Percentiles rank a stretch among this genome's conserved stretches.
These are phyloP conservation scores for Zoanthus solanderi DNA, from an alignment of 92 coral and sea anemone species.

Conservation along the genomic window DNA sequence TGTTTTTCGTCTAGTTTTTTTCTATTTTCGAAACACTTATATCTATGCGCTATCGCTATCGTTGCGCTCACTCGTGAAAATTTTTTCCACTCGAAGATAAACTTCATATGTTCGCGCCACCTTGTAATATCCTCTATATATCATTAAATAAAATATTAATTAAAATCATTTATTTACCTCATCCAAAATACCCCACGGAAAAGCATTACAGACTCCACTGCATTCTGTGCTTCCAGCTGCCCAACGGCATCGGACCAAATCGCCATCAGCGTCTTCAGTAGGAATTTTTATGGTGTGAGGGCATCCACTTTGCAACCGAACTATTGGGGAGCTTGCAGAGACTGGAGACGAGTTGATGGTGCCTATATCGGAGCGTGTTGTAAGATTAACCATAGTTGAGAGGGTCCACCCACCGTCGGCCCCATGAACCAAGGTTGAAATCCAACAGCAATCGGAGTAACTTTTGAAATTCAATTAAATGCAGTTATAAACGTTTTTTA, in stretches of 20 bases:
- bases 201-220: conserved; percentile 18
- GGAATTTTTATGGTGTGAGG: conserved; percentile 51
- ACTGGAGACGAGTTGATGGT: conserved; percentile 71
- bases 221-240: conserved; percentile 54
- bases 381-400: conserved; percentile 55
- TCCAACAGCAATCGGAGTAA: conserved; percentile 63
- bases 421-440: conserved; percentile 22
- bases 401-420: conserved; percentile 41
- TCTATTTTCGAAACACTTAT: too few species aligned
- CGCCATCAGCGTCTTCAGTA: conserved; percentile 67
- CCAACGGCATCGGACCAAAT: conserved; percentile 67
- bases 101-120: too few species aligned
- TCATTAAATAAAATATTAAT: too few species aligned
- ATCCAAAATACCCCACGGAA: conserved; percentile 55
- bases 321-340: conserved; percentile 61
- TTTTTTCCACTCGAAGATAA: too few species aligned
- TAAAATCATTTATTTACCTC: conserved; percentile 42
- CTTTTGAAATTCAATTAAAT: conserved; percentile 6
- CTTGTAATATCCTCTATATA: too few species aligned
- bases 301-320: conserved; percentile 56
- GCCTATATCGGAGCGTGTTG: conserved; percentile 50
- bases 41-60: too few species aligned
- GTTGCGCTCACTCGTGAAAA: too few species aligned
- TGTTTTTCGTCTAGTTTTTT: too few species aligned
- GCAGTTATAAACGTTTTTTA: background rate